phyloP scores from a whole-genome alignment of 2,113 vertebrate species.

The Actinemys pallida region DNA sequence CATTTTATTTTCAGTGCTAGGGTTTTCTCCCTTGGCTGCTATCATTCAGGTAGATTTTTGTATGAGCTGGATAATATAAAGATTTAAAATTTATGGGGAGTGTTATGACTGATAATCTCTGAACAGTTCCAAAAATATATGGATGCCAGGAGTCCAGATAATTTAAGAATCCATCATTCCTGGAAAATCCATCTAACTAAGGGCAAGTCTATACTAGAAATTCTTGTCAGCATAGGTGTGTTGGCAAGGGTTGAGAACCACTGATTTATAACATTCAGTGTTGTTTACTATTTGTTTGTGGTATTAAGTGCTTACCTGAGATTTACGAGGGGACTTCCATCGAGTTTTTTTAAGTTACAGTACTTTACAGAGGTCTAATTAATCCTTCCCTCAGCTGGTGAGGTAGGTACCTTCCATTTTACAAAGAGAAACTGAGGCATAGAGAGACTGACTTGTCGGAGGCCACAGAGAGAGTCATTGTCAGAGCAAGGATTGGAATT shows the following conservation, averaged over 20 bases:
- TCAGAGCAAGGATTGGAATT: background rate
- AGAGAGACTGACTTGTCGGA: background rate
- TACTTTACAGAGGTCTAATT: rapidly evolving
- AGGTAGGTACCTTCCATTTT: rapidly evolving
- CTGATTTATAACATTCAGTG: background rate
- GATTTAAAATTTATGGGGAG: background rate
- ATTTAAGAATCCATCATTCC: background rate
- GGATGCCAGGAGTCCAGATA: background rate
- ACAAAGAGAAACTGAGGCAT: background rate
- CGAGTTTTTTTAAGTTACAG: background rate
- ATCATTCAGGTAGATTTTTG: background rate
- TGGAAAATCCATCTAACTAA: background rate
- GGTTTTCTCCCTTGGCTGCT: background rate
- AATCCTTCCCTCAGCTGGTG: rapidly evolving
- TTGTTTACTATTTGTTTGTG: background rate
- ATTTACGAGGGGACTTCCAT: rapidly evolving
- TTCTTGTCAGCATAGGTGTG: background rate
- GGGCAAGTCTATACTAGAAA: background rate
- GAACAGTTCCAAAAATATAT: background rate
- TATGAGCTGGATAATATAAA: background rate
- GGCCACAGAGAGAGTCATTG: rapidly evolving
- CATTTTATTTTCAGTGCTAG: background rate
- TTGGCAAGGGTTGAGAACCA: background rate
- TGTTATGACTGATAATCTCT: background rate
- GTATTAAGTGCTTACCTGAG: background rate